Evolutionary conservation across 2,113 vertebrate species (phyloP), one percentile per base, ranked within the genome.

Genomic region (Crotalus tigris): DNA sequence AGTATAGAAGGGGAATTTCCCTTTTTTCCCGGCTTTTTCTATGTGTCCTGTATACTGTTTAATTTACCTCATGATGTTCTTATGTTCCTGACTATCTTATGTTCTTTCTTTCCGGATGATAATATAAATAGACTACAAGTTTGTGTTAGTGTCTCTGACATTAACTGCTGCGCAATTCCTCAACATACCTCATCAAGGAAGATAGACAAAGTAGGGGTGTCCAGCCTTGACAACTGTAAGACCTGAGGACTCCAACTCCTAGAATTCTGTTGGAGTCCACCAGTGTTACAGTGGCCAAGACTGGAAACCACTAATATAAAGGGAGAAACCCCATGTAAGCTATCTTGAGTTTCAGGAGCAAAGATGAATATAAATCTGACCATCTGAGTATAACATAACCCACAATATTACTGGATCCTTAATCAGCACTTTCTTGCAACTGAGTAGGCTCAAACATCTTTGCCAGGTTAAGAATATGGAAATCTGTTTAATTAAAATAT

Each of bases 401-500:
- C n/a, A 55, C 8, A 49, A 21, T 55, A 19, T 88, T 9, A 57
- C 29, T 3, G 8, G 13, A 87, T 64, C 17, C 29, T 87, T 46
- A 33, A 92, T 64, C 17, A 87, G 33, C 49, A 26, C 24, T 33
- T 81, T 46, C n/a, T 53, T 92, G 21, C 49, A 92, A 44, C 21
- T 23, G 7, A 69, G n/a, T 75, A 29, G 39, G 24, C 61, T 57
- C n/a, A 39, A 75, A 19, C 26, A 81, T 46, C 39, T 0, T 46
- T 81, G 4, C 11, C 26, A 61, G 33, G 29, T 10, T 44, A 91
- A 87, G 26, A 58, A 61, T n/a, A 69, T 39, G 49, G 59, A 92
- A 88, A 69, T 75, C 49, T 54, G 10, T 51, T 69, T 88, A 69
- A 75, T 88, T 21, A 69, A 69, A 87, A 46, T 69, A 92, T 44